Conservation (phyloP, 92 coral and sea anemone species). For the Phenganax marumi region DNA sequence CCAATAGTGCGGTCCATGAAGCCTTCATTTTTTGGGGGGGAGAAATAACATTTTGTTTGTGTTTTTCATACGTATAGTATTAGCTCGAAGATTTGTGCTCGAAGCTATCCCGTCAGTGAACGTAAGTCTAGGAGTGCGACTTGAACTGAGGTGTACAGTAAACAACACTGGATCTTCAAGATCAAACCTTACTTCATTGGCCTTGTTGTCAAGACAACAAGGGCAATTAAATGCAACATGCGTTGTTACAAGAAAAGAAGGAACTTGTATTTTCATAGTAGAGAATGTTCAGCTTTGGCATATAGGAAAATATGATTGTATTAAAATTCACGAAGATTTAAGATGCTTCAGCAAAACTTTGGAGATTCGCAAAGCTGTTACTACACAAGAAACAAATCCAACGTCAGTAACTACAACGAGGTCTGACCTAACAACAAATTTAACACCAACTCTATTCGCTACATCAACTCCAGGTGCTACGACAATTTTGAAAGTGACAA, state of each 20-base stretch:
- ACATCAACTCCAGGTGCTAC: too few relatives aligned
- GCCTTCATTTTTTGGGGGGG: too few relatives aligned
- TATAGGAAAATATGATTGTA: conserved; percentile 30
- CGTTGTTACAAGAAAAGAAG: neutral
- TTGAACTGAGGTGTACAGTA: conserved; percentile 10
- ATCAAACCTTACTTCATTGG: neutral
- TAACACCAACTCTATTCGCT: too few relatives aligned
- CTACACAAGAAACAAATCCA: neutral
- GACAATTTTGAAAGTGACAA: too few relatives aligned
- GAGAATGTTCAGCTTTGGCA: conserved; percentile 1
- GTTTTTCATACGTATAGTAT: neutral
- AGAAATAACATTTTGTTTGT: neutral
- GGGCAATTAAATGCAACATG: neutral
- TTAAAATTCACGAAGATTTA: neutral
- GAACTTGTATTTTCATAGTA: conserved; percentile 1
- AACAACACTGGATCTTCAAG: neutral
- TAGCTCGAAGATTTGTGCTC: conserved; percentile 1
- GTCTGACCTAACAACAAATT: neutral
- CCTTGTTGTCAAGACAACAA: neutral
- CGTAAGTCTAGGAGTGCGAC: conserved; percentile 13
- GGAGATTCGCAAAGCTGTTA: neutral
- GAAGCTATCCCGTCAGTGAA: conserved; percentile 18
- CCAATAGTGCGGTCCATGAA: too few relatives aligned
- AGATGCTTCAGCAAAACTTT: conserved; percentile 16
- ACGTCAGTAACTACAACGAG: neutral